Percentiles rank a stretch among this genome's conserved stretches.
These are phyloP conservation scores for Hoplostethus mediterraneus DNA, from an alignment of 2,797 vertebrate species.

Conservation along the genomic window DNA sequence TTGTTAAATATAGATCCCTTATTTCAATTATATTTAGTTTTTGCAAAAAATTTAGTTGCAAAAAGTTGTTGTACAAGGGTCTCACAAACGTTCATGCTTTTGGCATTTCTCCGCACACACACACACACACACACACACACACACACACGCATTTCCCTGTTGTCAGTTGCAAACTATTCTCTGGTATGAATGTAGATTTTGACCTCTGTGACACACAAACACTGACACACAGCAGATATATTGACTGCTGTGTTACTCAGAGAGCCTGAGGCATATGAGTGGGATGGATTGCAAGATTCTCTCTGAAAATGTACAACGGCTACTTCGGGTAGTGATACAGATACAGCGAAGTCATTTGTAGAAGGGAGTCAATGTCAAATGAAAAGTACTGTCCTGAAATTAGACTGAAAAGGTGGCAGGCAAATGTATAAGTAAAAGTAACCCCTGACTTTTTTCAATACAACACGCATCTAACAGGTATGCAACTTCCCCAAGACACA, in stretches of 20 bases:
- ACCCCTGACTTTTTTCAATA: too few relatives aligned
- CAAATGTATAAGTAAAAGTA: not conserved
- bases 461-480: too few relatives aligned
- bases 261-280: constrained; percentile 72
- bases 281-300: constrained; percentile 70
- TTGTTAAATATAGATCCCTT: too few relatives aligned
- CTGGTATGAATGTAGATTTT: constrained; percentile 76
- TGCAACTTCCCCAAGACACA: too few relatives aligned
- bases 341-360: constrained; percentile 70
- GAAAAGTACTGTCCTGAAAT: constrained; percentile 53
- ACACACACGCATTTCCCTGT: too few relatives aligned
- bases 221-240: constrained; percentile 70
- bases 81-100: constrained; percentile 51
- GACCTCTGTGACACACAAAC: constrained; percentile 73
- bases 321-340: constrained; percentile 47
- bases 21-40: too few relatives aligned
- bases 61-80: too few relatives aligned
- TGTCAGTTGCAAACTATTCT: constrained; percentile 59
- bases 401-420: constrained; percentile 6
- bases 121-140: too few relatives aligned
- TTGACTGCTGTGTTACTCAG: constrained; percentile 70
- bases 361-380: constrained; percentile 33
- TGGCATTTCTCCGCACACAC: constrained; percentile 54
- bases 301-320: constrained; percentile 58
- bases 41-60: too few relatives aligned